A percentile compares a stretch with the other conserved stretches of the same genome.
phyloP scores from a whole-genome alignment of 2,888 invertebrate species.

The Latheticus oryzae region DNA sequence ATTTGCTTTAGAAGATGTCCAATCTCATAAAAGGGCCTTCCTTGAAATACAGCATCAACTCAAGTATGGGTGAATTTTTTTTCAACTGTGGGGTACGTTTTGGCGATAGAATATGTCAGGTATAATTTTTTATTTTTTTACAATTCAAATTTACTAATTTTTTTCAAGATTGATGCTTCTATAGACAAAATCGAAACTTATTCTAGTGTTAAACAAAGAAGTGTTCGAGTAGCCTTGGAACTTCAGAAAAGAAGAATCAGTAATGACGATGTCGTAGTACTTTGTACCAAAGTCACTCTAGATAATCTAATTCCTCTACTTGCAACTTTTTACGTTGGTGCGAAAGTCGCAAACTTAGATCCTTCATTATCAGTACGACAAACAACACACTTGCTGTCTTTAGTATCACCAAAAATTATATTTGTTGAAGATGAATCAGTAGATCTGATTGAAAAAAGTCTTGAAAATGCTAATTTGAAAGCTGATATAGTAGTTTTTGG shows the following conservation, averaged over 20 bases:
- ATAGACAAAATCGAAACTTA: conserved; percentile 37
- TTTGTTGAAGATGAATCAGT: conserved; percentile 42
- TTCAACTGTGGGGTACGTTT: conserved; percentile 11
- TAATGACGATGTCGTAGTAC: conserved; percentile 64
- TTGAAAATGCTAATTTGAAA: conserved; percentile 39
- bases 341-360: conserved; percentile 55
- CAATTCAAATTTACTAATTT: neutral
- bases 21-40: conserved; percentile 8
- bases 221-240: conserved; percentile 65
- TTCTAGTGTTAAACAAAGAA: conserved; percentile 52
- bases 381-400: conserved; percentile 48
- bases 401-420: conserved; percentile 44
- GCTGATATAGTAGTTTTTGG: conserved; percentile 53
- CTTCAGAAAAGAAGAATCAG: conserved; percentile 62
- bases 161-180: conserved; percentile 32
- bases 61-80: conserved; percentile 21
- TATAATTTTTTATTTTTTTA: conserved; percentile 5
- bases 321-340: conserved; percentile 66
- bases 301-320: conserved; percentile 66
- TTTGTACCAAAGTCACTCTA: conserved; percentile 66
- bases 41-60: conserved; percentile 1
- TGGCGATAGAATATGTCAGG: conserved; percentile 11
- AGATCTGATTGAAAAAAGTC: conserved; percentile 42
- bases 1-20: too few species aligned
- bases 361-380: conserved; percentile 50